These are phyloP conservation scores for Tubulanus polymorphus DNA, from an alignment of 2,888 invertebrate genomes.

Conservation along the genomic window DNA sequence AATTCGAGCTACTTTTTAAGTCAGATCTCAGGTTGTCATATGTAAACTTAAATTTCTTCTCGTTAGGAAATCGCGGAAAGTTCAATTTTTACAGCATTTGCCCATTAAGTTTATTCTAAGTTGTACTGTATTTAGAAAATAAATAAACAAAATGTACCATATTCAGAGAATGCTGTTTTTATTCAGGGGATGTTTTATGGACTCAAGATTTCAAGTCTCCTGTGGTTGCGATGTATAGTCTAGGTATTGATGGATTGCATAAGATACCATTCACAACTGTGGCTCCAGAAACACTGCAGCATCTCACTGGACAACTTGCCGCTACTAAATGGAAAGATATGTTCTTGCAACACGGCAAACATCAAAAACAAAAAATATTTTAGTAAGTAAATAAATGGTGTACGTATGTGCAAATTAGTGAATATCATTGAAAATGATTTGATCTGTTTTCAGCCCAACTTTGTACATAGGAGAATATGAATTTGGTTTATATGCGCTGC, in stretches of 20 bases:
- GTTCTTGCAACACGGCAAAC: slow-evolving; percentile 41
- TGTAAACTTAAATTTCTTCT: too few species aligned
- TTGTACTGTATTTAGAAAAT: too few species aligned
- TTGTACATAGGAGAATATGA: slow-evolving; percentile 86
- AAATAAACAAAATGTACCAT: too few species aligned
- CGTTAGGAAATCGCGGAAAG: too few species aligned
- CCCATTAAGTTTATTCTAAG: too few species aligned
- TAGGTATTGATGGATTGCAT: slow-evolving; percentile 62
- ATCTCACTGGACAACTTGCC: slow-evolving; percentile 44
- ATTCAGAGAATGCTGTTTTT: too few species aligned
- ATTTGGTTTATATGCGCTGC: slow-evolving; percentile 85
- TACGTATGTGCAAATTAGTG: too few species aligned
- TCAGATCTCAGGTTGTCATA: too few species aligned
- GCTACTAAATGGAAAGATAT: slow-evolving; percentile 40
- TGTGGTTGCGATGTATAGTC: slow-evolving; percentile 77
- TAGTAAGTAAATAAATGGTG: too few species aligned
- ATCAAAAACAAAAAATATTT: slow-evolving; percentile 40
- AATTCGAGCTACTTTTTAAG: too few species aligned
- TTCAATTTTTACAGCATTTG: too few species aligned
- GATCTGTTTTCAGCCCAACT: slow-evolving; percentile 61
- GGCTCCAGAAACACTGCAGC: slow-evolving; percentile 73
- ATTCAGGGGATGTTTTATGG: slow-evolving; percentile 74
- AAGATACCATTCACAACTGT: slow-evolving; percentile 85
- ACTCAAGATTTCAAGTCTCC: slow-evolving; percentile 82
- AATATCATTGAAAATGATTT: not conserved